These are phyloP conservation scores for Virgularia gustaviana DNA, from an alignment of 92 coral and sea anemone genomes.

Conservation along the genomic window DNA sequence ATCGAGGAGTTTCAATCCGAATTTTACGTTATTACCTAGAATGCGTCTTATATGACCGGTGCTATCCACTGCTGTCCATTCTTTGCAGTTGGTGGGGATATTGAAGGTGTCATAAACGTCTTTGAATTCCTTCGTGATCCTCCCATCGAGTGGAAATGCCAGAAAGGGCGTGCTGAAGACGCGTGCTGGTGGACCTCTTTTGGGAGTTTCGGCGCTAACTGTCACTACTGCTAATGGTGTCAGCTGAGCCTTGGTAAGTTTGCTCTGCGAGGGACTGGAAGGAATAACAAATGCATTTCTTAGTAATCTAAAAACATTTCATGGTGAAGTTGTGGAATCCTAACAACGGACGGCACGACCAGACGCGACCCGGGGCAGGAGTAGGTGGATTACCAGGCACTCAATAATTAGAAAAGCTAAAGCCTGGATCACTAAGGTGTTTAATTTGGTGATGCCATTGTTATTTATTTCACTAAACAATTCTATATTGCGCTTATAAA, in stretches of 20 bases:
- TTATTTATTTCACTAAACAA: no score
- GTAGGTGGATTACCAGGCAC: no score
- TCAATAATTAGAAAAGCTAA: no score
- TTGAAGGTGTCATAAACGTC: neutral
- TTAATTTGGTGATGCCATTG: no score
- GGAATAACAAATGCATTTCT: neutral
- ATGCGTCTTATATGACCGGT: neutral
- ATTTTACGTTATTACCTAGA: no score
- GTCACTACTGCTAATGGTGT: conserved; percentile 23
- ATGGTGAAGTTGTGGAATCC: no score
- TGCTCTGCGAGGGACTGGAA: neutral
- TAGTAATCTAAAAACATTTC: neutral
- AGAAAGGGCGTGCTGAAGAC: conserved; percentile 25
- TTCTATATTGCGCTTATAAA: no score
- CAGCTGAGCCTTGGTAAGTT: no score
- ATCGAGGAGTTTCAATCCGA: no score
- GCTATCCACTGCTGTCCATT: conserved; percentile 24
- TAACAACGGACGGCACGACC: no score
- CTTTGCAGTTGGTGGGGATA: conserved; percentile 7
- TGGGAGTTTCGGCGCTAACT: conserved; percentile 24
- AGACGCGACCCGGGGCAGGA: no score
- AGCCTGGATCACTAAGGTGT: no score
- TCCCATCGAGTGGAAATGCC: neutral
- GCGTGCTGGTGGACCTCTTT: conserved; percentile 16
- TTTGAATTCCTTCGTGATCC: neutral